A percentile compares a stretch with the other conserved stretches of the same genome.
These are phyloP conservation scores for Cynopterus brachyotis DNA, from an alignment of 2,113 vertebrate species.

Conservation along the genomic window DNA sequence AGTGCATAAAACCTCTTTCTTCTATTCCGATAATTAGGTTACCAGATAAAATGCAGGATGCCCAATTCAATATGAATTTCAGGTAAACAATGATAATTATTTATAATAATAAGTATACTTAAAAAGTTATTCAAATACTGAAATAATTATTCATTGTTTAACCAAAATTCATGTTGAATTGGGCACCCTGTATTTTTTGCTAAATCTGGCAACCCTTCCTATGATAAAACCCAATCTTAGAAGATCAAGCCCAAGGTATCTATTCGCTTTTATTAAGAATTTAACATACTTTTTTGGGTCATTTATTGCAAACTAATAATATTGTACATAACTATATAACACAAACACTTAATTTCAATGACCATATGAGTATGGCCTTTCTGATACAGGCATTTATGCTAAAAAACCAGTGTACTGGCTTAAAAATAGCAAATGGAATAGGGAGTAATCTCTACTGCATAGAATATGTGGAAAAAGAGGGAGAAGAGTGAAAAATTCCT, in stretches of 20 bases:
- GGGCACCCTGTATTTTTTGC: neutral
- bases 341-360: neutral
- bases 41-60: constrained; percentile 4
- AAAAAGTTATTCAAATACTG: neutral
- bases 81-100: neutral
- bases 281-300: neutral
- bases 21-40: neutral
- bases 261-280: constrained; percentile 42
- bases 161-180: constrained; percentile 34
- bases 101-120: neutral
- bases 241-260: neutral
- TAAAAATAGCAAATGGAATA: constrained; percentile 28
- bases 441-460: neutral
- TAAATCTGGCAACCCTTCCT: neutral
- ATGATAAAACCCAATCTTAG: constrained; percentile 16
- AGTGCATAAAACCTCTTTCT: neutral
- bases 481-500: neutral
- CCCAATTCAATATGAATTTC: constrained; percentile 27
- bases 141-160: constrained; percentile 6
- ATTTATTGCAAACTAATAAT: constrained; percentile 4
- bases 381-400: neutral
- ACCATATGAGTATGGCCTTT: neutral
- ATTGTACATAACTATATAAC: neutral
- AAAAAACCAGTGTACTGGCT: neutral
- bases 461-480: neutral